These are phyloP conservation scores for Montipora efflorescens DNA, from an alignment of 64 coral and sea anemone genomes.

Conservation along the genomic window DNA sequence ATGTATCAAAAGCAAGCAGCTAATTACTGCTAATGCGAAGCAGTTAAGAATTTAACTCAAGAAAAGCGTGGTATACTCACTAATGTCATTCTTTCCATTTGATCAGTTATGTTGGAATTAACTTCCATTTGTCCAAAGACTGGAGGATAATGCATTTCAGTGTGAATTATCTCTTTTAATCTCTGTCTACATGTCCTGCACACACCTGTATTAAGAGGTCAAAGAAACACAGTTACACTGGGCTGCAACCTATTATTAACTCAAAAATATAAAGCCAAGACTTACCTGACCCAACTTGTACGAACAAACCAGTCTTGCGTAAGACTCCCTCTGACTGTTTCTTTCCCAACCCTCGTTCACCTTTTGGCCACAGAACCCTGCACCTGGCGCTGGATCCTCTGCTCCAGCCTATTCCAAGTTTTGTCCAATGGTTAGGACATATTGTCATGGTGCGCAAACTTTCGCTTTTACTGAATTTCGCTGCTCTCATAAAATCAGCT, in stretches of 20 bases:
- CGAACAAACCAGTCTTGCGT: slow-evolving; percentile 53
- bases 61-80: slow-evolving; percentile 9
- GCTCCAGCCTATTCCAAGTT: slow-evolving; percentile 12
- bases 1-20: too few relatives aligned
- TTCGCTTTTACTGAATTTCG: neutral
- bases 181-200: slow-evolving; percentile 26
- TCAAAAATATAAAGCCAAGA: neutral
- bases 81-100: slow-evolving; percentile 26
- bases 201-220: neutral
- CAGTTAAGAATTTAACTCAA: neutral
- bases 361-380: slow-evolving; percentile 57
- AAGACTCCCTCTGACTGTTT: slow-evolving; percentile 30
- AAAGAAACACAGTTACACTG: neutral
- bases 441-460: slow-evolving; percentile 34
- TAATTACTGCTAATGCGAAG: too few relatives aligned
- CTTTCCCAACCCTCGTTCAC: slow-evolving; percentile 56
- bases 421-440: slow-evolving; percentile 32
- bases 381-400: slow-evolving; percentile 51
- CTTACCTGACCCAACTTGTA: slow-evolving; percentile 38
- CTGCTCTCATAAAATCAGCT: slow-evolving; percentile 29
- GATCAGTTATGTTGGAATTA: slow-evolving; percentile 2
- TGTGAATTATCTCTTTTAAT: neutral
- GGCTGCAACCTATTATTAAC: neutral
- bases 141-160: neutral
- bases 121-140: neutral